Evolutionary conservation across 2,113 vertebrate species (phyloP).

Genomic region (Chamaetylas fuelleborni): DNA sequence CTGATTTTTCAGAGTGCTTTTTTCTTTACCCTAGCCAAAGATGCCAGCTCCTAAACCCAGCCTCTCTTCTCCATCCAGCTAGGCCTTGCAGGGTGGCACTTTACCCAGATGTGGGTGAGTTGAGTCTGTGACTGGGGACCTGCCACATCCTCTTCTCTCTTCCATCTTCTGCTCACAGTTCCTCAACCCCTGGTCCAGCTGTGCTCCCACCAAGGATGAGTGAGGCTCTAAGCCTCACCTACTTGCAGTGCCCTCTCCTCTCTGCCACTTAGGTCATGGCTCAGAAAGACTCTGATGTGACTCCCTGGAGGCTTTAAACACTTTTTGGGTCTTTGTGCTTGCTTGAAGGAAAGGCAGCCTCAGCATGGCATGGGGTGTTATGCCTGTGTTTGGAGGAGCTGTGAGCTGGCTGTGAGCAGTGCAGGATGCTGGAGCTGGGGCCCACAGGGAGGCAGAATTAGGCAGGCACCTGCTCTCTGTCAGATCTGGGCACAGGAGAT

Average conservation of each 20-base stretch:
- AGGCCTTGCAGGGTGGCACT: background rate
- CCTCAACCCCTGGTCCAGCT: background rate
- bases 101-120: background rate
- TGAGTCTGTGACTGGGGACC: background rate
- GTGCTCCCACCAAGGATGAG: background rate
- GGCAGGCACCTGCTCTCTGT: background rate
- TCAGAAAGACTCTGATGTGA: background rate
- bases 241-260: background rate
- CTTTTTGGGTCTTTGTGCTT: accelerated
- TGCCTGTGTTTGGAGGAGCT: background rate
- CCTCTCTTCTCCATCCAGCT: background rate
- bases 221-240: background rate
- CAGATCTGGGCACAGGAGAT: background rate
- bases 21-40: background rate
- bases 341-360: background rate
- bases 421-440: background rate
- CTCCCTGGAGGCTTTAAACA: background rate
- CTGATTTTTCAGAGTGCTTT: background rate
- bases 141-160: background rate
- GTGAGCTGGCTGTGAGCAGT: background rate
- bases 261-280: background rate
- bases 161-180: background rate
- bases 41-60: background rate
- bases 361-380: accelerated
- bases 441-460: background rate